Evolutionary conservation across 1,140 invertebrate genomes (phyloP).

Genomic region (Neotoxoptera formosana): DNA sequence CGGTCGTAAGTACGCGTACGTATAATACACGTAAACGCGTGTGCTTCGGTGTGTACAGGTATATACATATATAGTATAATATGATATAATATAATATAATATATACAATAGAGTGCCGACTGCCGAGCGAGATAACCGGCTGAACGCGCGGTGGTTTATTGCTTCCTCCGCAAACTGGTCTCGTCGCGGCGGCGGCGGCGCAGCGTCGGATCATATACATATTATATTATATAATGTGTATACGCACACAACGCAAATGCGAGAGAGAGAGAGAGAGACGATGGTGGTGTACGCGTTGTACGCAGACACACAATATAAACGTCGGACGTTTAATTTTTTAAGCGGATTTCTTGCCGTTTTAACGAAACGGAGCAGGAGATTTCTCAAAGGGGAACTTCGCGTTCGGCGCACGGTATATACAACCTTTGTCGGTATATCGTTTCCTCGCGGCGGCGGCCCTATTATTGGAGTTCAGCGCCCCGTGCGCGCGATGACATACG

Average conservation of each 20-base stretch:
- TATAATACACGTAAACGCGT: neutral
- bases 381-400: neutral
- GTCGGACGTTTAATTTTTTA: neutral
- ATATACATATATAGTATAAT: too few species aligned
- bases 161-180: constrained; percentile 56
- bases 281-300: neutral
- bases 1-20: neutral
- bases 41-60: neutral
- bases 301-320: neutral
- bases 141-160: constrained; percentile 57
- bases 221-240: neutral
- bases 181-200: neutral
- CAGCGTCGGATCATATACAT: constrained; percentile 4
- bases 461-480: constrained; percentile 34
- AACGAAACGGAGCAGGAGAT: neutral
- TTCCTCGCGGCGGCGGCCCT: neutral
- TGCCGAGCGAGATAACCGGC: constrained; percentile 54
- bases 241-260: neutral
- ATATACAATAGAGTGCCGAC: constrained; percentile 29
- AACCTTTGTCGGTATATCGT: constrained; percentile 34
- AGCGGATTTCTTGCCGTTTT: constrained; percentile 3
- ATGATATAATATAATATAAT: neutral
- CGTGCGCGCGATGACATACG: constrained; percentile 42
- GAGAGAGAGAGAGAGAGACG: neutral
- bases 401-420: neutral